Evolutionary conservation across 2,113 vertebrate species (phyloP).

Genomic region (Pseudorectes ferrugineus): DNA sequence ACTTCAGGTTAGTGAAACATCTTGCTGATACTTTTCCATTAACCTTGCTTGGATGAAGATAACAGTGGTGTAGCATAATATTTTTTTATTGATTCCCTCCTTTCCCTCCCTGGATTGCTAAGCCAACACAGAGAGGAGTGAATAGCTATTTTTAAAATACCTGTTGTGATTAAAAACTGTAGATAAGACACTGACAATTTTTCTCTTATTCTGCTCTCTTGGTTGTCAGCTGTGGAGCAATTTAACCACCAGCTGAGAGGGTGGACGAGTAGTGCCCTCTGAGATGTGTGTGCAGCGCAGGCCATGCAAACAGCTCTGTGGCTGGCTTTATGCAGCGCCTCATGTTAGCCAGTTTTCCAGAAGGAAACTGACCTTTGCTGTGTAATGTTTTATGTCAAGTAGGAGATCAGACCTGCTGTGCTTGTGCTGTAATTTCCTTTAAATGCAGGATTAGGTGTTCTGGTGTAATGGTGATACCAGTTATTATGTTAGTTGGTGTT

Average conservation of each 20-base stretch:
- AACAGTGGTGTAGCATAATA: background rate
- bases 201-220: background rate
- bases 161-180: constrained; percentile 40
- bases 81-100: constrained; percentile 36
- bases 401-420: background rate
- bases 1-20: background rate
- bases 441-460: background rate
- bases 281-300: background rate
- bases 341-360: background rate
- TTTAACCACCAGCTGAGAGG: constrained; percentile 35
- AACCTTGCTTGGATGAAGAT: constrained; percentile 1
- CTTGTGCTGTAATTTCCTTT: constrained; percentile 15
- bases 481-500: background rate
- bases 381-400: background rate
- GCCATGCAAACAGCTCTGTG: background rate
- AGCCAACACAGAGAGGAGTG: background rate
- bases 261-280: background rate
- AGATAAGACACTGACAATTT: constrained; percentile 29
- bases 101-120: background rate
- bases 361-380: constrained; percentile 30
- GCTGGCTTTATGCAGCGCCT: background rate
- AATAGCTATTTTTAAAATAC: constrained; percentile 55
- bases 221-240: constrained; percentile 16
- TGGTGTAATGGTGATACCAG: background rate
- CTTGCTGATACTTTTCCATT: constrained; percentile 4